phyloP scores from a whole-genome alignment of 2,888 invertebrate species.

The Entomobrya proxima region DNA sequence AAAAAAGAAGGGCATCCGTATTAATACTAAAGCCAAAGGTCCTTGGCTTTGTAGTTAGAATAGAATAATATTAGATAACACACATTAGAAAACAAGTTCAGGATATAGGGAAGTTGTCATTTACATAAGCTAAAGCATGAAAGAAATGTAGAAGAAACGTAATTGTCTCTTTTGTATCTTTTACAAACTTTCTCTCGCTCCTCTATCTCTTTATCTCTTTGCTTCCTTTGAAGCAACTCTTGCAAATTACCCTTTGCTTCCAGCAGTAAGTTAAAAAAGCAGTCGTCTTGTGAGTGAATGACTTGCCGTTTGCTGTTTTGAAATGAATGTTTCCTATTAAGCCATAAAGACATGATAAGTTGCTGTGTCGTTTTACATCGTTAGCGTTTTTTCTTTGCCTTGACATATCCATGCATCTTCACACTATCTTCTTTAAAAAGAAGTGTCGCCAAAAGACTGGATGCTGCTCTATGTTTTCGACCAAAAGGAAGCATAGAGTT shows the following conservation, averaged over 20 bases:
- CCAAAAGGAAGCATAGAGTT: background rate
- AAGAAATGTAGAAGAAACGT: too few relatives aligned
- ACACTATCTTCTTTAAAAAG: slow-evolving; percentile 9
- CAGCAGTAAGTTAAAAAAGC: background rate
- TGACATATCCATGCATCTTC: slow-evolving; percentile 52
- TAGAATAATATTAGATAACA: too few relatives aligned
- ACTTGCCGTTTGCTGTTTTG: slow-evolving; percentile 20
- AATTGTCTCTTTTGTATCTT: too few relatives aligned
- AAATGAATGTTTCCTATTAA: slow-evolving; percentile 61
- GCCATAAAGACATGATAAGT: slow-evolving; percentile 65
- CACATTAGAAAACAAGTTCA: too few relatives aligned
- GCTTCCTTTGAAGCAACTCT: background rate
- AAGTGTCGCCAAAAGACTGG: slow-evolving; percentile 21
- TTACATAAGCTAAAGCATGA: too few relatives aligned
- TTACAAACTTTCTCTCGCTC: background rate
- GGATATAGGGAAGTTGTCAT: too few relatives aligned
- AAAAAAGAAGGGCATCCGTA: too few relatives aligned
- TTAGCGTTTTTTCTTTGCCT: slow-evolving; percentile 39
- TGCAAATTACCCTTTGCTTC: slow-evolving; percentile 8
- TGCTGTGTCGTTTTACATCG: slow-evolving; percentile 55
- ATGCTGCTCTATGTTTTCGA: background rate
- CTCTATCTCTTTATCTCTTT: background rate
- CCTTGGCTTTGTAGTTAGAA: too few relatives aligned
- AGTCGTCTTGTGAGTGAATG: slow-evolving; percentile 9
- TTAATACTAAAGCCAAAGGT: too few relatives aligned